phyloP scores from a whole-genome alignment of 2,113 vertebrate genomes.

The Tragelaphus scriptus region DNA sequence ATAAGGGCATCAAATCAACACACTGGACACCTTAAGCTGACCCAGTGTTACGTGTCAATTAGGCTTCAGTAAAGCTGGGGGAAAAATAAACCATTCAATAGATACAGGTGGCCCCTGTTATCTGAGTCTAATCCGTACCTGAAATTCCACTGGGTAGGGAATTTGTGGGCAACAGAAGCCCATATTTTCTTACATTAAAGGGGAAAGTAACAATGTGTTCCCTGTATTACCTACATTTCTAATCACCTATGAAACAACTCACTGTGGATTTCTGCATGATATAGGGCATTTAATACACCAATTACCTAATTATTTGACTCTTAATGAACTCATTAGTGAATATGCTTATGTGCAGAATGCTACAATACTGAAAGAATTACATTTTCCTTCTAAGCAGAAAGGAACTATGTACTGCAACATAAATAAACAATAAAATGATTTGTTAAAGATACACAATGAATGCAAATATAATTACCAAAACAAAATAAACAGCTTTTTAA shows the following conservation, averaged over 20 bases:
- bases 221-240: neutral
- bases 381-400: neutral
- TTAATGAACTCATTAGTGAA: constrained; percentile 54
- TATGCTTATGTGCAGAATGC: neutral
- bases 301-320: constrained; percentile 55
- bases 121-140: neutral
- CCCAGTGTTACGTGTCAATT: neutral
- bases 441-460: neutral
- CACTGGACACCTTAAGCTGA: neutral
- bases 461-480: constrained; percentile 24
- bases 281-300: constrained; percentile 42
- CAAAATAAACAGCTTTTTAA: constrained; percentile 1
- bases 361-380: constrained; percentile 2
- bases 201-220: neutral
- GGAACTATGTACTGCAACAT: neutral
- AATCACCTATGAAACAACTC: constrained; percentile 18
- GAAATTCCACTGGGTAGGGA: neutral
- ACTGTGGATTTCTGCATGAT: constrained; percentile 35
- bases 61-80: neutral
- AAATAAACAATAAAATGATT: constrained; percentile 35
- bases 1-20: neutral
- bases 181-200: neutral
- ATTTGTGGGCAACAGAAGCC: neutral
- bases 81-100: neutral
- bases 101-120: neutral